A percentile compares a stretch with the other conserved stretches of the same genome.
These are phyloP conservation scores for Mimumesa dahlbomi DNA, from an alignment of 2,888 invertebrate genomes.

Conservation along the genomic window DNA sequence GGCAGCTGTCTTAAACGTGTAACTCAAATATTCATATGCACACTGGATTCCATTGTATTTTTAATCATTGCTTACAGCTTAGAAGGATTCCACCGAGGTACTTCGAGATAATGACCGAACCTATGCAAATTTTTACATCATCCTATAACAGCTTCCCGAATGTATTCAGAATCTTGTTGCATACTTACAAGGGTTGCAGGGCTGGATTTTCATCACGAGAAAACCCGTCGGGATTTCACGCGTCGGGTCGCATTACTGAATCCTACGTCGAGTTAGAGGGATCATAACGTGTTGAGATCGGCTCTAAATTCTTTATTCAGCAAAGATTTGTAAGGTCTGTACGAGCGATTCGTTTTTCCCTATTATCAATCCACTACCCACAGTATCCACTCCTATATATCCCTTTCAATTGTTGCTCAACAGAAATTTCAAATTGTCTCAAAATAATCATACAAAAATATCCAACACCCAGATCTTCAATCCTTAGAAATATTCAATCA, in stretches of 20 bases:
- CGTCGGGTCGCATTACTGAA: slow-evolving; percentile 74
- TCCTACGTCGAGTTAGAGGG: slow-evolving; percentile 70
- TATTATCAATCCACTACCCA: too few relatives aligned
- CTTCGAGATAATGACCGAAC: slow-evolving; percentile 5
- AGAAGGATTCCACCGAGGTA: too few relatives aligned
- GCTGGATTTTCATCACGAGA: slow-evolving; percentile 55
- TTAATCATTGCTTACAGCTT: too few relatives aligned
- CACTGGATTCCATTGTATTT: slow-evolving; percentile 4
- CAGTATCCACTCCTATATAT: too few relatives aligned
- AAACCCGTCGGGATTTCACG: slow-evolving; percentile 72
- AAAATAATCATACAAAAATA: too few relatives aligned
- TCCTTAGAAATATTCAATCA: too few relatives aligned
- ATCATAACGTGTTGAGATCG: slow-evolving; percentile 69
- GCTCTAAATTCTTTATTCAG: slow-evolving; percentile 40
- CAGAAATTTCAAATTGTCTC: too few relatives aligned
- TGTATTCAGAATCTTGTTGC: slow-evolving; percentile 28
- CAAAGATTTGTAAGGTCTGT: slow-evolving; percentile 7
- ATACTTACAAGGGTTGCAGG: slow-evolving; percentile 31
- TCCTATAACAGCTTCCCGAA: slow-evolving; percentile 3
- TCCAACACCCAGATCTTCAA: too few relatives aligned
- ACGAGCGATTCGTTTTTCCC: slow-evolving; percentile 20
- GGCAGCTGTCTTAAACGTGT: too few relatives aligned
- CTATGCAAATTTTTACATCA: slow-evolving; percentile 30
- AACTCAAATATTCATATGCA: not conserved
- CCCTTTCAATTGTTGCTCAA: too few relatives aligned